Evolutionary conservation across 2,797 vertebrate species (phyloP), one percentile per base, ranked within the genome.

Genomic region (Gymnocypris eckloni): DNA sequence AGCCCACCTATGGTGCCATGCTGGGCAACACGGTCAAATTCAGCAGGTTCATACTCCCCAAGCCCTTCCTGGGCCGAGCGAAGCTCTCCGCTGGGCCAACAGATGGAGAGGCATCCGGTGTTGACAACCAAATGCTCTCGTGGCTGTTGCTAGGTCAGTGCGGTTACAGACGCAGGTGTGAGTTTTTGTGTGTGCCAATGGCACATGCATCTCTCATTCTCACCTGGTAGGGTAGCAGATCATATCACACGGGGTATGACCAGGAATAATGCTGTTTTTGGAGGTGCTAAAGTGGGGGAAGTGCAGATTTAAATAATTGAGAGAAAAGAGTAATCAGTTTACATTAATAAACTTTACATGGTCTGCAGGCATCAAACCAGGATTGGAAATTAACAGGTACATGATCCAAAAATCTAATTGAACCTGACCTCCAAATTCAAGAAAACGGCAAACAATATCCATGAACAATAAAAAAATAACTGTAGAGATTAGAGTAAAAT

Each of bases 151-250:
- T 91, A 93, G 95, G 94, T 94, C 94, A 93, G 87, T 89, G 89
- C 87, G 90, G 91, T 90, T 90, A 88, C 91, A 92, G 91, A 89
- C 92, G 90, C 92, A 92, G 92, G 90, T 90, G 90, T 90, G 90
- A 92, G 93, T 93, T 91, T 90, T 91, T 87, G 89, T 91, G 91
- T 92, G 90, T 91, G 86, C 81, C 75, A 87, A 89, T 93, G 92
- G 93, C 93, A 92, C 86, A 33, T 56, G 91, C 90, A 94, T 95
- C 93, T 91, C 91, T 96, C 94, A 95, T 92, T 88, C 88, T 90
- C 90, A 82, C 87, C 76, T 86, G 86, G 75, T 83, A 64, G 84
- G 64, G 78, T 70, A 86, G 22, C 48, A 64, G 76, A 81, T 82
- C 86, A 66, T 37, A 79, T 75, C 80, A 81, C 86, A 71, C 76